Evolutionary conservation across 2,888 invertebrate species (phyloP), one percentile per base, ranked within the genome.

Genomic region (Drosophila greeni): DNA sequence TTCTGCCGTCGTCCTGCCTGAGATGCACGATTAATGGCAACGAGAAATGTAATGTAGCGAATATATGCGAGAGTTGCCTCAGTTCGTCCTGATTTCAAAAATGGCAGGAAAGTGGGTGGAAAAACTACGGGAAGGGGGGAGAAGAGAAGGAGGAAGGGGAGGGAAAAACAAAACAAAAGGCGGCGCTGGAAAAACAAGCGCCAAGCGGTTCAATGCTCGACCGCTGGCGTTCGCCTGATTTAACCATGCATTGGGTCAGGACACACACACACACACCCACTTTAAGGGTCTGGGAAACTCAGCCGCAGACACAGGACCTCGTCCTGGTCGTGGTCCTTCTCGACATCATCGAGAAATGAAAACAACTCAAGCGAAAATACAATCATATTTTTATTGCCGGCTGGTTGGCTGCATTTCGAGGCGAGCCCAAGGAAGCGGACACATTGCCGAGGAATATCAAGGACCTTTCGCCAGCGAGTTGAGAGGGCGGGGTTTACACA

Each of bases 321-420:
- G 66, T 16, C 39, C 12, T 20, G 40, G 65, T 39, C 24, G 56
- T 47, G 43, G 75, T 61, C 62, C 37, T 82, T 40, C 70, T 72
- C 79, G 81, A 84, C 79, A 84, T 84, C 84, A 79, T 82, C 79
- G 79, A 79, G 86, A 83, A 85, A 78, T 83, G 81, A 83, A 86
- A 86, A 75, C 84, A 85, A 86, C 84, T 86, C 87, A 86, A 79
- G 86, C 81, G 87, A 84, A 87, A 86, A 86, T 82, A 86, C 82
- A 86, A 87, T 86, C 86, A 86, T 87, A 86, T 85, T 86, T 87
- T 86, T 84, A 85, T 86, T 87, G 78, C 77, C 80, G 82, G 75
- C 83, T 84, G 85, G 85, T 77, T 82, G 78, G 76, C 83, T 82
- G 80, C 83, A 79, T 74, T 76, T 68, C 68, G 52, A 58, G 45